These are phyloP conservation scores for Microcebus griseorufus DNA, from an alignment of 2,113 vertebrate genomes.

Conservation along the genomic window DNA sequence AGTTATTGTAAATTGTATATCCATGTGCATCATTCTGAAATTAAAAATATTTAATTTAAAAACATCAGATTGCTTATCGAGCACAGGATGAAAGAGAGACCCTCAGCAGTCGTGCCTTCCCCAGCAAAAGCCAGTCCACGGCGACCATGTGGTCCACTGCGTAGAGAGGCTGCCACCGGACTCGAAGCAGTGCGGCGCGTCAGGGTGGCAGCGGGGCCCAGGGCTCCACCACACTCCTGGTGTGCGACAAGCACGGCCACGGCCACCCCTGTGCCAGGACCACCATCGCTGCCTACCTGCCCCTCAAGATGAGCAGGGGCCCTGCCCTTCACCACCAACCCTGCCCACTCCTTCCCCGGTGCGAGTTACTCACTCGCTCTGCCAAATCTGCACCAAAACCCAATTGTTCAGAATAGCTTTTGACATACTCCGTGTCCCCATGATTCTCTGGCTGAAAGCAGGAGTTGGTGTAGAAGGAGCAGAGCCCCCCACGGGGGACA, in stretches of 20 bases:
- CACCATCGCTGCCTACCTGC: conserved; percentile 90
- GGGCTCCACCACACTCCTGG: conserved; percentile 88
- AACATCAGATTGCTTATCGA: fast-evolving
- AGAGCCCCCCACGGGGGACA: no score
- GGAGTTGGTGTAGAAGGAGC: no score
- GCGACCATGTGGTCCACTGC: fast-evolving
- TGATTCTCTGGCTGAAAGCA: no score
- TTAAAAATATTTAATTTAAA: neutral
- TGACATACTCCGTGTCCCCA: no score
- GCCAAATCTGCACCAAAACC: no score
- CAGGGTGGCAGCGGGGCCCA: conserved; percentile 86
- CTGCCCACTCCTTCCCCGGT: no score
- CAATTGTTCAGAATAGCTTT: no score
- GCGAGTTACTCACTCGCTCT: no score
- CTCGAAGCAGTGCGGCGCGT: conserved; percentile 86
- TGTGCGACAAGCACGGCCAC: conserved; percentile 89
- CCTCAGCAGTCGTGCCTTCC: neutral
- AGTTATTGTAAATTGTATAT: no score
- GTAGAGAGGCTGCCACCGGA: conserved; percentile 28
- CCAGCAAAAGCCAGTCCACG: neutral
- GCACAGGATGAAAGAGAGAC: neutral
- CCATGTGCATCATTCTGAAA: neutral
- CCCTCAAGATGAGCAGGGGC: conserved; percentile 78
- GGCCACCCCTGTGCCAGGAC: conserved; percentile 91
- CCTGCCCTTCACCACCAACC: no score